A percentile compares a stretch with the other conserved stretches of the same genome.
phyloP scores from a whole-genome alignment of 2,888 invertebrate species.

The Drepana falcataria region DNA sequence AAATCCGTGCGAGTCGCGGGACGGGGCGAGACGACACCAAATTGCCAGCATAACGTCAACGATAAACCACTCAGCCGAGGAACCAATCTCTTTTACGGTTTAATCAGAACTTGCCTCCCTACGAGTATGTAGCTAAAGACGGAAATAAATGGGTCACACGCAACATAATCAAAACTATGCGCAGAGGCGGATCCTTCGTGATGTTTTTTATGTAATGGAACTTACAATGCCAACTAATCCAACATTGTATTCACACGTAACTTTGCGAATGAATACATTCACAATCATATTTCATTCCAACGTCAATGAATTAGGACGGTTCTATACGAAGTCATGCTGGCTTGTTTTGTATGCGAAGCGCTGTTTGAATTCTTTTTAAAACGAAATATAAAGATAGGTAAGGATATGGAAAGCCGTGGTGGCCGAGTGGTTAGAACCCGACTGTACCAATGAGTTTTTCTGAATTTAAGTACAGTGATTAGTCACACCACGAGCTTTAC shows the following conservation, averaged over 20 bases:
- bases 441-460: no score
- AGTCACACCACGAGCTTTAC: no score
- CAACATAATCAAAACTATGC: conserved; percentile 4
- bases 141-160: conserved; percentile 16
- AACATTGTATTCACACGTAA: neutral
- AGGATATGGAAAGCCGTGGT: no score
- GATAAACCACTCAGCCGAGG: conserved; percentile 66
- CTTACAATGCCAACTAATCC: neutral
- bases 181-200: neutral
- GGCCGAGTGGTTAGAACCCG: no score
- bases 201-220: neutral
- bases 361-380: no score
- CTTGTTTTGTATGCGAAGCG: no score
- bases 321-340: no score
- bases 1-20: conserved; percentile 14
- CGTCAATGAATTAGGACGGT: no score
- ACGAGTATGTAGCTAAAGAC: conserved; percentile 30
- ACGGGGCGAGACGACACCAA: conserved; percentile 44
- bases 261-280: neutral
- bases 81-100: conserved; percentile 76
- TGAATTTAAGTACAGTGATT: no score
- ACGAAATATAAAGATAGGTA: no score
- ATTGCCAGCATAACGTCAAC: conserved; percentile 66
- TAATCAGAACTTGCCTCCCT: conserved; percentile 64
- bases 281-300: no score